Evolutionary conservation across 2,113 vertebrate species (phyloP), one percentile per base, ranked within the genome.

Genomic region (Morone saxatilis): DNA sequence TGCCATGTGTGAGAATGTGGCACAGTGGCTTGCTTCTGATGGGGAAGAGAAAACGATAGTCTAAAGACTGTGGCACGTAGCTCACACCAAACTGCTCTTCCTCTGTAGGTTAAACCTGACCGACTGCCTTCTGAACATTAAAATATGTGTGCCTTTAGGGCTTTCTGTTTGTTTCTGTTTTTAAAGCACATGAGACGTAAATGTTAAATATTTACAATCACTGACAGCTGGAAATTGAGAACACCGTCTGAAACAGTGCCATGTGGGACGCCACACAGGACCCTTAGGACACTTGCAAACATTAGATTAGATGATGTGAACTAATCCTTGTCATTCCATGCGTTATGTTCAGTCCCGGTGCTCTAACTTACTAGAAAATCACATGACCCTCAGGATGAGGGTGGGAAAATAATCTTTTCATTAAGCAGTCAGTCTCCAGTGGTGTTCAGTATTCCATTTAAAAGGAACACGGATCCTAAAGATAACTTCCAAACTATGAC

Each of bases 261-360:
- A 59, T 50, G 70, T 57, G n/a, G 70, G 47, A 73, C 62, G 73
- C 4, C 14, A 38, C 68, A n/a, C 10, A 80, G 48, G 43, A 74
- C 25, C 31, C 43, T 53, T 1, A 6, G 0, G 50, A 53, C 17
- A 4, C 45, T 68, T 65, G 4, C 54, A 5, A 74, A 13, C 56
- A 80, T 72, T 48, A 82, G 25, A 84, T 31, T 31, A 69, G 83
- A 89, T 77, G 75, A 73, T 40, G 41, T 22, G 19, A 54, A 57
- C 22, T 78, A 71, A 78, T 85, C 43, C 86, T 75, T 65, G 16
- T 83, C 53, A 70, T 80, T 66, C 17, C 16, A 19, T 84, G 78
- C 6, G 20, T 79, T 50, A 61, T 20, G 41, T 48, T 14, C 20
- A 72, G 11, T 47, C 10, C 36, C 10, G 25, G 10, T 57, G 0